Evolutionary conservation across 2,888 invertebrate genomes (phyloP).

Genomic region (Papilio elwesi): DNA sequence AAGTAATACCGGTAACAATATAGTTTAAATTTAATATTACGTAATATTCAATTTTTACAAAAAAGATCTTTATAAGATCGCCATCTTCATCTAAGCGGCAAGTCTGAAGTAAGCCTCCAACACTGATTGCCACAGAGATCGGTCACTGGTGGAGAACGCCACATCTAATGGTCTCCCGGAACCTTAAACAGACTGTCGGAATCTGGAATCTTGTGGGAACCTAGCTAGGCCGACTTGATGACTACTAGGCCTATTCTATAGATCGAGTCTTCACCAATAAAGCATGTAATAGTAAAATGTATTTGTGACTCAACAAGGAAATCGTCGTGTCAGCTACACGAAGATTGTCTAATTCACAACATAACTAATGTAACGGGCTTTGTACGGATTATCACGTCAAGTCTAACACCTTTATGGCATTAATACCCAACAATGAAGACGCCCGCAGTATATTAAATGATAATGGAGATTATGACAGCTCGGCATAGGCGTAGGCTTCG

Average conservation of each 20-base stretch:
- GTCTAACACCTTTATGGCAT: slow-evolving; percentile 52
- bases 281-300: neutral
- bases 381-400: slow-evolving; percentile 50
- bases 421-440: slow-evolving; percentile 56
- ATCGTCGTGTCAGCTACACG: slow-evolving; percentile 24
- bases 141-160: too few species aligned
- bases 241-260: too few species aligned
- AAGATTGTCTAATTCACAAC: slow-evolving; percentile 34
- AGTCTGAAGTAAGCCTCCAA: too few species aligned
- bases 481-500: slow-evolving; percentile 37
- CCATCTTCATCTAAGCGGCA: too few species aligned
- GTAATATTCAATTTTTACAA: too few species aligned
- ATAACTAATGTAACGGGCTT: slow-evolving; percentile 37
- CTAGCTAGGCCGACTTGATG: too few species aligned
- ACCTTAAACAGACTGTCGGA: too few species aligned
- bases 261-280: neutral
- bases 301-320: neutral
- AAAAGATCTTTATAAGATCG: too few species aligned
- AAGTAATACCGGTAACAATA: neutral
- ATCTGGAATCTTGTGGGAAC: too few species aligned
- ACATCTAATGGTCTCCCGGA: too few species aligned
- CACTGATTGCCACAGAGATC: too few species aligned
- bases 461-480: slow-evolving; percentile 55
- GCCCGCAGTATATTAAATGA: slow-evolving; percentile 56
- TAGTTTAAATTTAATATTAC: too few species aligned